These are phyloP conservation scores for Macrotis lagotis DNA, from an alignment of 2,113 vertebrate genomes.

Conservation along the genomic window DNA sequence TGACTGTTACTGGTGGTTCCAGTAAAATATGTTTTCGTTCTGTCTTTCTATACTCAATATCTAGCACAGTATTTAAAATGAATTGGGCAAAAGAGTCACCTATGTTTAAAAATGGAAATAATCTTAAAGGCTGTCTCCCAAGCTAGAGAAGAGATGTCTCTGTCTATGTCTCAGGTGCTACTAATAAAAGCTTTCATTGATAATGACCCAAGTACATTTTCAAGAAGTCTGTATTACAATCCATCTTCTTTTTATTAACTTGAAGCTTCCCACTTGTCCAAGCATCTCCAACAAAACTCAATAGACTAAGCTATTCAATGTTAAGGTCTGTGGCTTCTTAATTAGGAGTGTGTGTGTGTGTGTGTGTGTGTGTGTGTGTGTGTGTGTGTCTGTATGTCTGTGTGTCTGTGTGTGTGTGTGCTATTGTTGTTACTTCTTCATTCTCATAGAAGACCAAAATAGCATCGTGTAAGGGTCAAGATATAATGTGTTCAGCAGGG, in stretches of 20 bases:
- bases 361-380: too few species aligned
- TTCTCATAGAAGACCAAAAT: too few species aligned
- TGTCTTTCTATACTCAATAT: background rate
- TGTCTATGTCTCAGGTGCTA: background rate
- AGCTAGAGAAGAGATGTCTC: background rate
- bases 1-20: background rate
- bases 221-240: background rate
- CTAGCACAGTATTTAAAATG: background rate
- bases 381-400: too few species aligned
- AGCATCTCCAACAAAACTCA: background rate
- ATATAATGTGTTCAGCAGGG: too few species aligned
- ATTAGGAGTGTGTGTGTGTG: background rate
- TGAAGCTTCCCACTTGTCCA: background rate
- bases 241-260: background rate
- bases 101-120: background rate
- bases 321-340: background rate
- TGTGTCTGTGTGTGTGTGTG: too few species aligned
- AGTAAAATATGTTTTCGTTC: background rate
- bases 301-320: background rate
- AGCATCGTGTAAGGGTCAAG: too few species aligned
- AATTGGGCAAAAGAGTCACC: background rate
- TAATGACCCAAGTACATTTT: too few species aligned
- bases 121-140: background rate
- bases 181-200: background rate
- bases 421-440: too few species aligned